A percentile compares a stretch with the other conserved stretches of the same genome.
Conservation (phyloP, 2,888 invertebrate species). For the Mycalesis mineus region DNA sequence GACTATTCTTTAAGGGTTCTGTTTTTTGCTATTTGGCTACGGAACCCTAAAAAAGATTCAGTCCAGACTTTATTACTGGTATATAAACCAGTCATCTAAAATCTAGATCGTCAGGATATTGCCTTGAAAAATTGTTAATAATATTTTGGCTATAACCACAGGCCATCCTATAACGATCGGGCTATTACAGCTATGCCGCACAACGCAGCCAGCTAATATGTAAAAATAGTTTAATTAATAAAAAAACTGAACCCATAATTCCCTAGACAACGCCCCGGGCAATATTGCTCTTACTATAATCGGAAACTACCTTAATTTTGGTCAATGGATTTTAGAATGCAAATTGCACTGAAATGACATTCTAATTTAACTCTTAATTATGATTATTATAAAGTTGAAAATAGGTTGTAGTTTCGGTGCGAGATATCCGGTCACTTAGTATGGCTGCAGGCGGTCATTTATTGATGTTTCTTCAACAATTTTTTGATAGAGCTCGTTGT, state of each 20-base stretch:
- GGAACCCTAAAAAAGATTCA: too few species aligned
- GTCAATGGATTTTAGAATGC: slow-evolving; percentile 72
- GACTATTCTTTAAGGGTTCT: too few species aligned
- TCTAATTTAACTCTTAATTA: slow-evolving; percentile 32
- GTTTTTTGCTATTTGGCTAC: too few species aligned
- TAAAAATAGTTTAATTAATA: slow-evolving; percentile 32
- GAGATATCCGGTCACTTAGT: slow-evolving; percentile 68
- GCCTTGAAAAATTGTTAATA: neutral
- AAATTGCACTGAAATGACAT: slow-evolving; percentile 42
- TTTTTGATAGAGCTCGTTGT: slow-evolving; percentile 66
- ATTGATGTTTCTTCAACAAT: slow-evolving; percentile 63
- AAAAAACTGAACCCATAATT: slow-evolving; percentile 56
- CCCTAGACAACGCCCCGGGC: slow-evolving; percentile 58
- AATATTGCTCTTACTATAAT: slow-evolving; percentile 61
- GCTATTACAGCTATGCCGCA: neutral
- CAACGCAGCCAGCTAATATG: slow-evolving; percentile 16
- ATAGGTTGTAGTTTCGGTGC: slow-evolving; percentile 29
- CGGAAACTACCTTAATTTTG: slow-evolving; percentile 72
- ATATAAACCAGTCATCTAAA: too few species aligned
- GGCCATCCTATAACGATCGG: neutral
- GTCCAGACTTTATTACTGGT: too few species aligned
- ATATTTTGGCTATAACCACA: slow-evolving; percentile 8
- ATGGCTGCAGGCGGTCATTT: slow-evolving; percentile 68
- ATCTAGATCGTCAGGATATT: too few species aligned
- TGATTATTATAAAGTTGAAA: slow-evolving; percentile 17